Conservation (phyloP, 2,797 vertebrate genomes). For the Tragopan temminckii region DNA sequence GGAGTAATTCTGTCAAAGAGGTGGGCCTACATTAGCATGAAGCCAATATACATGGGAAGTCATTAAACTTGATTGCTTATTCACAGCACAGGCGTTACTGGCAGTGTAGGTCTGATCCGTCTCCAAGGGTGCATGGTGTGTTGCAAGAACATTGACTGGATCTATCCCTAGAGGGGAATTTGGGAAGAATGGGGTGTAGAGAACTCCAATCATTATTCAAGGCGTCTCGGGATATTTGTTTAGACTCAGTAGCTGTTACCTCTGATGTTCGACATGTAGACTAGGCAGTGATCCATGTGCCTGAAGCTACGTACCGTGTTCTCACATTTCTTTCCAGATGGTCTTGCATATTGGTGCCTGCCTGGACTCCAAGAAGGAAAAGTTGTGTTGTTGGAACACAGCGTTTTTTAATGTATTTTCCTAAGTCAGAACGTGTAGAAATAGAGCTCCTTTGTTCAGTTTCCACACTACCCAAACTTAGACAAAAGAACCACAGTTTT, state of each 20-base stretch:
- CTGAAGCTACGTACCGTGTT: slow-evolving; percentile 30
- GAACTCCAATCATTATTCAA: slow-evolving; percentile 48
- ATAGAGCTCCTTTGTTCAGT: slow-evolving; percentile 68
- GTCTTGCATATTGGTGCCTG: slow-evolving; percentile 25
- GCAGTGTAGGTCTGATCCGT: neutral
- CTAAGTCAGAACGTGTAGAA: slow-evolving; percentile 48
- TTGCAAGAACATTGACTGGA: slow-evolving; percentile 20
- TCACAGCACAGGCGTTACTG: slow-evolving; percentile 2
- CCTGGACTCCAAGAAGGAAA: slow-evolving; percentile 20
- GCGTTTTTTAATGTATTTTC: slow-evolving; percentile 64
- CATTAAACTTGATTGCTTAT: slow-evolving; percentile 44
- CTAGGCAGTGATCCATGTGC: slow-evolving; percentile 33
- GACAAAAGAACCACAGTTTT: slow-evolving; percentile 72
- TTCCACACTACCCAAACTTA: slow-evolving; percentile 4
- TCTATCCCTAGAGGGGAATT: slow-evolving; percentile 55
- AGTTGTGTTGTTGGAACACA: slow-evolving; percentile 47
- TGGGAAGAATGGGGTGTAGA: slow-evolving; percentile 24
- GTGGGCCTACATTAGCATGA: neutral
- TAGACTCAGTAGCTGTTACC: slow-evolving; percentile 38
- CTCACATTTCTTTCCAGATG: slow-evolving; percentile 67
- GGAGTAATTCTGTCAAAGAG: slow-evolving; percentile 7
- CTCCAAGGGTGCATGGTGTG: slow-evolving; percentile 7
- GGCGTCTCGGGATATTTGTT: slow-evolving; percentile 52
- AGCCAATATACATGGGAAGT: slow-evolving; percentile 57
- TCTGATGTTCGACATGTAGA: slow-evolving; percentile 2